Evolutionary conservation across 2,888 invertebrate species (phyloP).

Genomic region (Phymatocera aterrima): DNA sequence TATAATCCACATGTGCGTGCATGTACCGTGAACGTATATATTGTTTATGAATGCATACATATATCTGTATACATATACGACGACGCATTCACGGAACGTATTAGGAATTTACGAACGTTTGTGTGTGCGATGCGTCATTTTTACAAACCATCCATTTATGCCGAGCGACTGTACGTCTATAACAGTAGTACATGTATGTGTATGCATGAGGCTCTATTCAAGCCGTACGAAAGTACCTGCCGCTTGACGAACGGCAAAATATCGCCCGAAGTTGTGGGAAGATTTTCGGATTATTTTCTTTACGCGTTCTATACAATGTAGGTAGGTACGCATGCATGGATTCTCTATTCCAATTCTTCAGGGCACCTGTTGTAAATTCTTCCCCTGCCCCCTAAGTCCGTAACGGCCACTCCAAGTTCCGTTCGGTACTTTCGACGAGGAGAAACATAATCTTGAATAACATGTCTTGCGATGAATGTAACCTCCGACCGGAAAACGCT

Average conservation of each 20-base stretch:
- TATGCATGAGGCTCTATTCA: constrained; percentile 37
- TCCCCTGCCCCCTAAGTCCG: not conserved
- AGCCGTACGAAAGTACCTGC: constrained; percentile 4
- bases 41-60: constrained; percentile 50
- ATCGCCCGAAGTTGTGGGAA: constrained; percentile 51
- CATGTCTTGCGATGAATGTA: too few relatives aligned
- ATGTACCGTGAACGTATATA: constrained; percentile 2
- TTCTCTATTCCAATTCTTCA: not conserved
- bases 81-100: constrained; percentile 53
- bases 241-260: constrained; percentile 29
- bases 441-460: not conserved
- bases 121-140: constrained; percentile 24
- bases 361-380: not conserved
- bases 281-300: constrained; percentile 50
- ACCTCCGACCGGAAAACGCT: too few relatives aligned
- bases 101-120: constrained; percentile 59
- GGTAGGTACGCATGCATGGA: not conserved
- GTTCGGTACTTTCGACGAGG: not conserved
- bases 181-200: too few relatives aligned
- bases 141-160: not conserved
- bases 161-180: not conserved
- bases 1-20: not conserved
- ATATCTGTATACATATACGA: constrained; percentile 46
- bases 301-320: not conserved
- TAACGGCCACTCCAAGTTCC: constrained; percentile 18